Percentiles rank a stretch among this genome's conserved stretches.
phyloP scores from a whole-genome alignment of 1,140 invertebrate species.

The Nephotettix cincticeps region DNA sequence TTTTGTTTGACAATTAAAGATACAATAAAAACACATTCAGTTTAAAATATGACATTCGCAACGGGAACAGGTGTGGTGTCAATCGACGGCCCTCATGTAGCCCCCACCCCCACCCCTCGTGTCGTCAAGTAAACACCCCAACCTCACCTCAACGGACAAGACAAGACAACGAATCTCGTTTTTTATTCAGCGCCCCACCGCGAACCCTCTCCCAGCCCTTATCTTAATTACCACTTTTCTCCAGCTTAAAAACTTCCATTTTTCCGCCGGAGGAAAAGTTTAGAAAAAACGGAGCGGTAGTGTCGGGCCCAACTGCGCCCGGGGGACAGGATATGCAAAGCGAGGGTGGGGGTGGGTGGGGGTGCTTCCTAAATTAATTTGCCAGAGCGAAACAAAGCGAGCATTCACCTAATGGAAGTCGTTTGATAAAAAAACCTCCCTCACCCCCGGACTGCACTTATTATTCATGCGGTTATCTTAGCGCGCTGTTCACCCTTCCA shows the following conservation, averaged over 20 bases:
- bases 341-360: neutral
- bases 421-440: constrained; percentile 24
- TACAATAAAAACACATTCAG: no score
- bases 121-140: no score
- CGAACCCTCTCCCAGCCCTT: neutral
- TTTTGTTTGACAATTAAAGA: no score
- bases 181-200: neutral
- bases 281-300: constrained; percentile 4
- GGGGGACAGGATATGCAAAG: constrained; percentile 24
- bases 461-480: constrained; percentile 32
- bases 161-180: constrained; percentile 8
- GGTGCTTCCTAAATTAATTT: constrained; percentile 27
- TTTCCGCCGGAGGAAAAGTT: constrained; percentile 18
- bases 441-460: constrained; percentile 9
- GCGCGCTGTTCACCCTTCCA: constrained; percentile 45
- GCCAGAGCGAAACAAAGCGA: constrained; percentile 24
- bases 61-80: no score
- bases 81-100: no score
- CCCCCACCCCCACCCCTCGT: no score
- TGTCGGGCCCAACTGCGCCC: constrained; percentile 16
- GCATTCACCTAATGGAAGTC: constrained; percentile 28
- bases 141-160: neutral
- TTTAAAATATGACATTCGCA: no score
- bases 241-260: constrained; percentile 21
- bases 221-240: constrained; percentile 27